Evolutionary conservation across 2,888 invertebrate species (phyloP), one percentile per base, ranked within the genome.

Genomic region (Acrobasis repandana): DNA sequence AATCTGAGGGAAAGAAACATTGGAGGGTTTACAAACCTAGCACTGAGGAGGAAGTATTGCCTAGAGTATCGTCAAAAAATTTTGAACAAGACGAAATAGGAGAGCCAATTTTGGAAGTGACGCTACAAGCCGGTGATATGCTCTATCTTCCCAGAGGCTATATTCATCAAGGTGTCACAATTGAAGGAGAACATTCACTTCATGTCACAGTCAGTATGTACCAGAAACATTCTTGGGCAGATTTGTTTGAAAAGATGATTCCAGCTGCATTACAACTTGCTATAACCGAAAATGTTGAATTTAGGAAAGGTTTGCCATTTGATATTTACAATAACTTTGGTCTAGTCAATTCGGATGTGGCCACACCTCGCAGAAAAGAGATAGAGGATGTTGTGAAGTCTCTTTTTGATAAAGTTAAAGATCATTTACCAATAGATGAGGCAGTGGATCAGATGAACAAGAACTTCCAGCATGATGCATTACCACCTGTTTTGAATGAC

Each of bases 171-270:
- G 98, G 96, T 1, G 91, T 94, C 60, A 96, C 98, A 0, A 93
- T 96, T 64, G 93, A 95, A 15, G 95, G 96, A 43, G 92, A 93
- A 34, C 98, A 99, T 88, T 99, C 99, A 1, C 93, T 99, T 2
- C 99, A 99, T 83, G 95, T 99, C 6, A 99, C 99, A 0, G 88
- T 99, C 5, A 98, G 98, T 56, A 95, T 97, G 74, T 98, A 97
- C 78, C 98, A 99, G 79, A 95, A 95, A 74, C 97, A 97, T 79
- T 94, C 97, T 0, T 99, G 96, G 95, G 96, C 95, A 33, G 98
- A 99, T 90, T 93, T 98, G 8, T 88, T 99, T 66, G 96, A 98
- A 79, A 95, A 95, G 92, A 80, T 95, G 65, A 67, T 98, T 49
- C 97, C 97, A 0, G 85, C 93, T 38, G 96, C 98, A 0, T 74